Base-by-base conservation (phyloP, 2,888 invertebrate genomes). In the Patella caerulea region DNA sequence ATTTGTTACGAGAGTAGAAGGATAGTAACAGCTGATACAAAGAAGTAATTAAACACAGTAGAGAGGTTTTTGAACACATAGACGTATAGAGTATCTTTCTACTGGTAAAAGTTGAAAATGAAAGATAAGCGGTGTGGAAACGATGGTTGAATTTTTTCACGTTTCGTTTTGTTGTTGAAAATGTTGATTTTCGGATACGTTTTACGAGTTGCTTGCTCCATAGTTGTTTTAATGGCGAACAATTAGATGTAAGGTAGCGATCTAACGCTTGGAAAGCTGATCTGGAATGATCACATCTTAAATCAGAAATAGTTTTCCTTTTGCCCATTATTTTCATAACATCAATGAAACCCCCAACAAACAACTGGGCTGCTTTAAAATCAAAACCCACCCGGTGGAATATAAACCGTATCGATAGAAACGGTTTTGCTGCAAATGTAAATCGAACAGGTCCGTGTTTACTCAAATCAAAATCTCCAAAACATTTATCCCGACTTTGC, bases 81-180 rank as follows among this genome's bases (percentile, higher is more conserved):
- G 65, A 14, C 24, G 24, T 65, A 24, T 65, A 12, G 2, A 65
- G 19, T 65, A 65, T 65, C 65, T 65, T 65, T 24, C 65, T 24
- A 24, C 65, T 65, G 65, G 65, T 65, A 24, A 65, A 65, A 12
- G 19, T 24, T 65, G 65, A 24, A 65, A 65, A 65, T 65, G 65
- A 65, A 9, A 65, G 65, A 65, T 65, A 65, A 12, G 65, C 19
- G 3, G 11, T 24, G 24, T 65, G 24, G 11, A 65, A 24, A 24
- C 19, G 65, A 24, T 65, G 19, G 12, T 24, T 24, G 11, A 24
- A 11, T 14, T 65, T 65, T 14, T 65, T 65, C 11, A 65, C 19
- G 19, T 11, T 65, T 12, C 19, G 65, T 65, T 65, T 65, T 0
- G 24, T 24, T 3, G 19, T 65, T 24, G 65, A 19, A 19, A 65